A percentile compares a stretch with the other conserved stretches of the same genome.
phyloP scores from a whole-genome alignment of 2,888 invertebrate genomes.

The Endotricha flammealis region DNA sequence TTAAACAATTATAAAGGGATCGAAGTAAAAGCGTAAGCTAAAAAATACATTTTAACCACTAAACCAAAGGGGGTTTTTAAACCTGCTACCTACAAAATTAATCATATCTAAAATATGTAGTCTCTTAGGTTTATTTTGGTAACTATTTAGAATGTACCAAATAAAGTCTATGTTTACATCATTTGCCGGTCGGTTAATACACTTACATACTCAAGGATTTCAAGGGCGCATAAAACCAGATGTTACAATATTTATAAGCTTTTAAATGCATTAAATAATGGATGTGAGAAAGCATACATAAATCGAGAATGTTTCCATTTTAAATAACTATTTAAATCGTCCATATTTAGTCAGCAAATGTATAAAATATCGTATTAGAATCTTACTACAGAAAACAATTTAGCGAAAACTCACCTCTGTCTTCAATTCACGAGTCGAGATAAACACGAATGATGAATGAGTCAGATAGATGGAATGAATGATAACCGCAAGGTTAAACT shows the following conservation, averaged over 20 bases:
- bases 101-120: no score
- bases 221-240: slow-evolving; percentile 3
- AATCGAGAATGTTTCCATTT: not conserved
- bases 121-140: no score
- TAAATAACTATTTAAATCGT: not conserved
- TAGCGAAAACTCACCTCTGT: slow-evolving; percentile 7
- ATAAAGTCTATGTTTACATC: not conserved
- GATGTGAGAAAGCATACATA: not conserved
- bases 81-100: no score
- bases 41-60: no score
- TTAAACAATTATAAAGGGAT: no score
- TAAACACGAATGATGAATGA: slow-evolving; percentile 13
- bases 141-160: no score
- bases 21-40: no score
- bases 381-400: not conserved
- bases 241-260: not conserved
- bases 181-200: not conserved
- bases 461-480: not conserved
- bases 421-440: not conserved
- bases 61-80: no score
- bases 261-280: not conserved
- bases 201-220: not conserved
- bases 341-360: no score
- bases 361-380: not conserved
- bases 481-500: not conserved